Evolutionary conservation across 2,888 invertebrate species (phyloP), one percentile per base, ranked within the genome.

Genomic region (Camptogramma bilineatum): DNA sequence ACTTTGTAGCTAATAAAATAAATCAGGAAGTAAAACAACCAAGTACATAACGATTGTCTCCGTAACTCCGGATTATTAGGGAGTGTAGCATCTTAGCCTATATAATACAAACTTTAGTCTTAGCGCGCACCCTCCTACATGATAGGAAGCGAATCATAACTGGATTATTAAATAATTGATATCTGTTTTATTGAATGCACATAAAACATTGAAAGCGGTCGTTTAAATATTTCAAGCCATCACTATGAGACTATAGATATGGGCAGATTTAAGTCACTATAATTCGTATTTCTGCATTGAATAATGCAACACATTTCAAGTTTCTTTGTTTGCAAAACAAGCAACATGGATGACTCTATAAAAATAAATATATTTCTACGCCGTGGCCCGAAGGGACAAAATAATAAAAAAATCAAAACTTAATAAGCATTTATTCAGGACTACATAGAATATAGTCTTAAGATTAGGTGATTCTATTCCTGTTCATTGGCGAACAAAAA

Each of bases 21-120:
- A 42, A 10, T 17, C 28, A 28, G 7, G 39, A 52, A 7, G n/a
- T 44, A 44, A 55, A 42, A 16, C 17, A 47, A 54, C 42, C 34
- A 39, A 31, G 56, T 68, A 56, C 54, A 57, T 55, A 66, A 75
- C 72, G 79, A 78, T 75, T 77, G 76, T 80, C 82, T 70, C 76
- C 79, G 75, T 76, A 88, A 87, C 88, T 87, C 88, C 82, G 86
- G 87, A 88, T 87, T 85, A 86, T 86, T 56, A 69, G 70, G 67
- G 69, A 71, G 71, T 62, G 65, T 76, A 76, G 76, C 72, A 68
- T 71, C 76, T 81, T 81, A 83, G 52, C 51, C 75, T 84, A 84
- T 84, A 83, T 84, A 78, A 79, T 84, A 86, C 83, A 84, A 64
- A 73, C 77, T 74, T 75, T 76, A 75, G 74, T 79, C 79, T 76